These are phyloP conservation scores for Microcebus murinus DNA, from an alignment of 2,113 vertebrate species.

Conservation along the genomic window DNA sequence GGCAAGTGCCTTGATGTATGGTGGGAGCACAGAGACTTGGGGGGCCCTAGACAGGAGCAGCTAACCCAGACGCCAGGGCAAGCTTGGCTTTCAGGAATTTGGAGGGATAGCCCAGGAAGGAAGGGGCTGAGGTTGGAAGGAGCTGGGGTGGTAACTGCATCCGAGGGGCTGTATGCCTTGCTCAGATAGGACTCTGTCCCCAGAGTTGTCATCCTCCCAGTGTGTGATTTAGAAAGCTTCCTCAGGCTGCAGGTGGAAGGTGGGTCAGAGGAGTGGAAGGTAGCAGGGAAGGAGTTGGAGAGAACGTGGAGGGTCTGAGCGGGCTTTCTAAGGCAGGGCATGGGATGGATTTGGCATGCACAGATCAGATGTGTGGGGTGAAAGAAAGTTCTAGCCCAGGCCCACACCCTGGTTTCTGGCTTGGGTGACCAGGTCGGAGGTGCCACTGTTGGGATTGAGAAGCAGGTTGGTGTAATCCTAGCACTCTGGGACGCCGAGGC, in stretches of 20 bases:
- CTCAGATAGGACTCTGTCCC: neutral
- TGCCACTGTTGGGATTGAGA: neutral
- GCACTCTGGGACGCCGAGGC: too few relatives aligned
- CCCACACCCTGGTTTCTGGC: accelerated
- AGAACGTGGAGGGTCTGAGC: neutral
- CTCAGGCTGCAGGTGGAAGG: neutral
- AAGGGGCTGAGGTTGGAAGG: neutral
- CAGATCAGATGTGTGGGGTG: accelerated
- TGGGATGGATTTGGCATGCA: neutral
- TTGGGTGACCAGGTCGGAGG: too few relatives aligned
- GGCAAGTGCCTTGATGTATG: neutral
- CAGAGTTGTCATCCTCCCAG: too few relatives aligned
- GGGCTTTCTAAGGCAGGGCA: neutral
- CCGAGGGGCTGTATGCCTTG: neutral
- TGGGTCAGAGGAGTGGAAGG: neutral
- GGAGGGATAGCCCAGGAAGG: neutral
- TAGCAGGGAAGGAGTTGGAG: neutral
- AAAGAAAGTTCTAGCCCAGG: neutral
- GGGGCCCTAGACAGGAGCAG: neutral
- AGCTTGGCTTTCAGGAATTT: accelerated
- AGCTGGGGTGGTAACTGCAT: accelerated
- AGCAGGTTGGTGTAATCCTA: neutral
- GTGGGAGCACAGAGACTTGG: neutral
- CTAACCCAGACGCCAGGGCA: neutral
- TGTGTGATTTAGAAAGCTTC: neutral